phyloP scores from a whole-genome alignment of 2,113 vertebrate genomes.

The Gavialis gangeticus region DNA sequence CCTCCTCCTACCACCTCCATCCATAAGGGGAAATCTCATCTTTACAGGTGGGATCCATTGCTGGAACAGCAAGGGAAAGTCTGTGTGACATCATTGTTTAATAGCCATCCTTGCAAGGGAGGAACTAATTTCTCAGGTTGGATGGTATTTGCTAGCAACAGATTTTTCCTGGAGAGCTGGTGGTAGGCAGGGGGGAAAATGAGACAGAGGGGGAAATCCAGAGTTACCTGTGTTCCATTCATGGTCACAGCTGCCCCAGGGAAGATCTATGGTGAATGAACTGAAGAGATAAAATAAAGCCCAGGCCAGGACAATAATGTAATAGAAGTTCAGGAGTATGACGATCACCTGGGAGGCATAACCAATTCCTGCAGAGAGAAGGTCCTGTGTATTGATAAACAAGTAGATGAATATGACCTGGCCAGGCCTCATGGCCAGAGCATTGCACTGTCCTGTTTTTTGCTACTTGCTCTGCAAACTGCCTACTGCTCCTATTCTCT shows the following conservation, averaged over 20 bases:
- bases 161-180: neutral
- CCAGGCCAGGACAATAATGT: constrained; percentile 96
- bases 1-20: neutral
- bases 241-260: constrained; percentile 93
- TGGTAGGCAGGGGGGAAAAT: neutral
- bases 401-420: rapidly evolving
- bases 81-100: too few species aligned
- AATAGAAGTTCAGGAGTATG: constrained; percentile 91
- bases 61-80: neutral
- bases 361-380: constrained; percentile 83
- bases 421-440: neutral
- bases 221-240: constrained; percentile 93
- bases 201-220: neutral
- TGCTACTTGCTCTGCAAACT: neutral
- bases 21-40: neutral
- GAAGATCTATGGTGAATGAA: constrained; percentile 90
- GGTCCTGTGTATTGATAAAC: neutral
- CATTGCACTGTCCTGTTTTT: neutral
- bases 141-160: neutral
- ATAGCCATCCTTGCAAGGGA: neutral
- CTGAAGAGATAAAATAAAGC: constrained; percentile 93
- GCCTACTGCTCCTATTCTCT: neutral
- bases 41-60: neutral
- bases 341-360: constrained; percentile 94
- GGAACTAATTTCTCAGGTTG: neutral